Base-by-base conservation (phyloP, 2,888 invertebrate species). In the Papilio protenor region DNA sequence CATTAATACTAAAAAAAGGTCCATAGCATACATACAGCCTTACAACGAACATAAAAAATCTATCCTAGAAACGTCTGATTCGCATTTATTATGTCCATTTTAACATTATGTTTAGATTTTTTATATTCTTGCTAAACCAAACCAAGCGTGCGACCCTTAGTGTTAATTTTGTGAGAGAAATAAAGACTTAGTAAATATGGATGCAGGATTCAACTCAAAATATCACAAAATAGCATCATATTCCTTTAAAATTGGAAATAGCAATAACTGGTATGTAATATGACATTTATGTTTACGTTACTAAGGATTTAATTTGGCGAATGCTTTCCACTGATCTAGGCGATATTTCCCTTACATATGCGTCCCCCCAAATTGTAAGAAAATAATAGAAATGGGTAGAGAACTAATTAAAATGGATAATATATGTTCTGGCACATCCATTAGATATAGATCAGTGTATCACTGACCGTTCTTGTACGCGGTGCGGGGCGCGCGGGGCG, bases 401-500 rank as follows among this genome's bases (percentile, higher is more conserved):
- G 8, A 8, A 8, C 8, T 40, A 40, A 40, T 40, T 40, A 40
- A 8, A 6, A 40, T 8, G 40, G 40, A 40, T 8, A 40, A 40
- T 40, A 5, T 40, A 40, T 40, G 33, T 27, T 27, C 27, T 27
- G 33, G 33, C 40, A 6, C 8, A 40, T 40, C 40, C 40, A 40
- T 8, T 40, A 40, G 4, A 1, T 5, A 52, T 16, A 18, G 18
- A 18, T 52, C 52, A 6, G 52, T 57, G 23, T 14, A 57, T 69
- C 45, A 69, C 66, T 69, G 66, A 69, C 66, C 66, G n/a, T 69
- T 45, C 45, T 21, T 45, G 45, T 33, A 10, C 79, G 0, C 86
- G 2, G 82, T 84, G 81, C 82, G 87, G 2, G 83, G 77, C 81
- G 87, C 88, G 21, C 79, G 73, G 0, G 81, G 77, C 82, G 90